A percentile compares a stretch with the other conserved stretches of the same genome.
Conservation (phyloP, 1,140 invertebrate genomes). For the Bacillus rossius region DNA sequence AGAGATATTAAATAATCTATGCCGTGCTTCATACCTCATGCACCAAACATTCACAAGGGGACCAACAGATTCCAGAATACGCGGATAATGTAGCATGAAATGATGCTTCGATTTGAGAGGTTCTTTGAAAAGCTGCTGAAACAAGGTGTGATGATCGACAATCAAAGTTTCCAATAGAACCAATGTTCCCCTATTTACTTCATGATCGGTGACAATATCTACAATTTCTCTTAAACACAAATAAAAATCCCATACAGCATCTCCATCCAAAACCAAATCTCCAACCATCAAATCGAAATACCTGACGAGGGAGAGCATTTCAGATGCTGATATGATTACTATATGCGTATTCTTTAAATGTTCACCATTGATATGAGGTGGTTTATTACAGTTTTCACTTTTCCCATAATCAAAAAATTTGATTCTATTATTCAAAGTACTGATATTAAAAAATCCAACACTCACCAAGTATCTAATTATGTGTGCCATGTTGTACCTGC, state of each 20-base stretch:
- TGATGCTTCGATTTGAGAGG: conserved; percentile 30
- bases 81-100: conserved; percentile 28
- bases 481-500: conserved; percentile 25
- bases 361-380: conserved; percentile 17
- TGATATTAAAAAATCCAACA: conserved; percentile 26
- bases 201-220: conserved; percentile 20
- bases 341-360: conserved; percentile 21
- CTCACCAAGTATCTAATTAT: conserved; percentile 25
- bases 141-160: conserved; percentile 17
- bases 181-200: background rate
- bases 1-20: conserved; percentile 26
- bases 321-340: conserved; percentile 25
- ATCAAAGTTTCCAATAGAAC: conserved; percentile 16
- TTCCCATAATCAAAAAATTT: conserved; percentile 24
- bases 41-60: conserved; percentile 23
- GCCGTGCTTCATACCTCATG: conserved; percentile 31
- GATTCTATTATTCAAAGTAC: conserved; percentile 25
- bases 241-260: conserved; percentile 27
- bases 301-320: conserved; percentile 28
- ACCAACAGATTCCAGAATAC: conserved; percentile 22
- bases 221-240: conserved; percentile 23
- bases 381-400: conserved; percentile 24
- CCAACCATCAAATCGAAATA: conserved; percentile 25
- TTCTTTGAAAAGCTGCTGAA: conserved; percentile 19
- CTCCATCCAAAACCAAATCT: conserved; percentile 22